These are phyloP conservation scores for Tetragnatha montana DNA, from an alignment of 2,888 invertebrate species.

Conservation along the genomic window DNA sequence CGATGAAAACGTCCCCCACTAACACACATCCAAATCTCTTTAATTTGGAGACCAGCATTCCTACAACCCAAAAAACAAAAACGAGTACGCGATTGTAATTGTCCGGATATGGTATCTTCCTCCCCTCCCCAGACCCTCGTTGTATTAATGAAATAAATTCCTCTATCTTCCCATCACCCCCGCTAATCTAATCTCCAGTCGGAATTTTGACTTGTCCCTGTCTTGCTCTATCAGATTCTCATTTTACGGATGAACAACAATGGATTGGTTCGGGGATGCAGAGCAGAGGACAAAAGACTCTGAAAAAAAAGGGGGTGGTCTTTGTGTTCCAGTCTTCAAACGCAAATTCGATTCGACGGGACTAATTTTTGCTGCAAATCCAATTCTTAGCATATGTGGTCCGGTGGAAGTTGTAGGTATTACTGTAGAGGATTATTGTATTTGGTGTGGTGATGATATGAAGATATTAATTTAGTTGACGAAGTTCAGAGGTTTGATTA, in stretches of 20 bases:
- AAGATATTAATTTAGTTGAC: no score
- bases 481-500: no score
- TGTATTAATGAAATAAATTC: conserved; percentile 53
- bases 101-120: conserved; percentile 24
- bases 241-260: conserved; percentile 50
- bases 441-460: no score
- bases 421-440: no score
- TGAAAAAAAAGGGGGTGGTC: not conserved
- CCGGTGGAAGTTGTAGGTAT: not conserved
- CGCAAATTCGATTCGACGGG: not conserved
- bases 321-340: not conserved
- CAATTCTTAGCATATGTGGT: not conserved
- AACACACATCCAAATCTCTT: not conserved
- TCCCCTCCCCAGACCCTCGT: not conserved
- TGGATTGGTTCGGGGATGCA: conserved; percentile 38
- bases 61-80: conserved; percentile 3
- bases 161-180: not conserved
- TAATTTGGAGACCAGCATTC: no score
- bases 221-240: conserved; percentile 49
- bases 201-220: conserved; percentile 44
- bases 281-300: not conserved
- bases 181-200: conserved; percentile 43
- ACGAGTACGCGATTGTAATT: conserved; percentile 10
- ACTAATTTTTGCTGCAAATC: not conserved
- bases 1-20: not conserved